Evolutionary conservation across 2,888 invertebrate species (phyloP).

Genomic region (Melanotus villosus): DNA sequence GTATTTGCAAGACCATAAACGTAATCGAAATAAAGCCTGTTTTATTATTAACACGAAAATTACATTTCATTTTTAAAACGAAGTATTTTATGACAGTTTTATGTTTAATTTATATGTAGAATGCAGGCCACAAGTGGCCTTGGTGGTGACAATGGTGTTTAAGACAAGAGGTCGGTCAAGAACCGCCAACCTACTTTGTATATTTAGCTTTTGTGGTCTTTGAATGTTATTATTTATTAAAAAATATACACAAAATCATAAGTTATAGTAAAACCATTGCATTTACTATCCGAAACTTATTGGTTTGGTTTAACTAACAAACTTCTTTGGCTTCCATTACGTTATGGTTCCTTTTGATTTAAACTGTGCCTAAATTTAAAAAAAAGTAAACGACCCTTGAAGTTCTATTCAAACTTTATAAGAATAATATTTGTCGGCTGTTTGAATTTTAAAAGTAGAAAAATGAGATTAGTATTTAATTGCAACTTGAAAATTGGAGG

Average conservation of each 20-base stretch:
- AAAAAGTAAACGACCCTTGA: conserved; percentile 12
- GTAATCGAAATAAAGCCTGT: conserved; percentile 18
- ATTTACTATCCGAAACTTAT: no score
- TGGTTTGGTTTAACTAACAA: no score
- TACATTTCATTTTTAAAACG: conserved; percentile 26
- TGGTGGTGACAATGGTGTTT: conserved; percentile 60
- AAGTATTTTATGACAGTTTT: conserved; percentile 44
- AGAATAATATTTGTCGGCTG: conserved; percentile 30
- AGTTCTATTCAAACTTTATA: conserved; percentile 36
- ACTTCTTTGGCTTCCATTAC: no score
- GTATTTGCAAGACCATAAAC: conserved; percentile 19
- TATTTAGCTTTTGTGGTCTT: conserved; percentile 6
- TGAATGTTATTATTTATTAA: no score
- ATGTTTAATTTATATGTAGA: conserved; percentile 47
- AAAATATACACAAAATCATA: no score
- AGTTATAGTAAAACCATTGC: no score
- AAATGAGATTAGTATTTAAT: no score
- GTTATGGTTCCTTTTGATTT: no score
- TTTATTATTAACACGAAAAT: conserved; percentile 31
- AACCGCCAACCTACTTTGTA: conserved; percentile 56
- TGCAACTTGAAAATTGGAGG: conserved; percentile 52
- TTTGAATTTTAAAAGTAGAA: no score
- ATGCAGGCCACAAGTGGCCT: conserved; percentile 56
- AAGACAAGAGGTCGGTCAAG: conserved; percentile 64
- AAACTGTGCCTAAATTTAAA: no score